Evolutionary conservation across 2,797 vertebrate species (phyloP).

Genomic region (Chromobotia macracanthus): DNA sequence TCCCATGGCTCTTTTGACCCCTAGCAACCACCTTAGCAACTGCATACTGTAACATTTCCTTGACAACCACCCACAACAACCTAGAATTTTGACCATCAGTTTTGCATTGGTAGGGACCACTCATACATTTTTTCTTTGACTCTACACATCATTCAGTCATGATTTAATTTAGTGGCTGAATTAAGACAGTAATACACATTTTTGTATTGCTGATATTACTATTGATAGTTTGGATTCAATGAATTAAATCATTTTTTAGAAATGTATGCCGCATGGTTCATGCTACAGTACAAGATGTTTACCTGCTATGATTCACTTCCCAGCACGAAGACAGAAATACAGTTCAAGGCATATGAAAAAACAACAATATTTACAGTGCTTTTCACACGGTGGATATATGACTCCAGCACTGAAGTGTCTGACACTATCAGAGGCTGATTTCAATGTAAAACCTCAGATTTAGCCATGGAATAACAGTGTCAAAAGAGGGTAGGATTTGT

Average conservation of each 20-base stretch:
- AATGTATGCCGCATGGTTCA: conserved; percentile 10
- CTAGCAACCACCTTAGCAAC: too few species aligned
- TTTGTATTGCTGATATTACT: not conserved
- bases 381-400: conserved; percentile 29
- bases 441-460: conserved; percentile 50
- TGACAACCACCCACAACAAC: too few species aligned
- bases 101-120: too few species aligned
- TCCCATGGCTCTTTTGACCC: too few species aligned
- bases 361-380: conserved; percentile 9
- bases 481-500: conserved; percentile 37
- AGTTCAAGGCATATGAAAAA: not conserved
- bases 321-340: conserved; percentile 1
- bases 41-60: too few species aligned
- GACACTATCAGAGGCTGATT: conserved; percentile 29
- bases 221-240: not conserved
- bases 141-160: conserved; percentile 7
- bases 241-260: not conserved
- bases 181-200: not conserved
- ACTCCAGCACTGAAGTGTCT: not conserved
- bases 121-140: too few species aligned
- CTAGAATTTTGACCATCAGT: too few species aligned
- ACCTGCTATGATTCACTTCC: conserved; percentile 14
- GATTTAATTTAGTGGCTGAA: conserved; percentile 15
- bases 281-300: conserved; percentile 5
- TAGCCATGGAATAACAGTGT: conserved; percentile 38